These are phyloP conservation scores for Allolobophora icterica DNA, from an alignment of 2,888 invertebrate genomes.

Conservation along the genomic window DNA sequence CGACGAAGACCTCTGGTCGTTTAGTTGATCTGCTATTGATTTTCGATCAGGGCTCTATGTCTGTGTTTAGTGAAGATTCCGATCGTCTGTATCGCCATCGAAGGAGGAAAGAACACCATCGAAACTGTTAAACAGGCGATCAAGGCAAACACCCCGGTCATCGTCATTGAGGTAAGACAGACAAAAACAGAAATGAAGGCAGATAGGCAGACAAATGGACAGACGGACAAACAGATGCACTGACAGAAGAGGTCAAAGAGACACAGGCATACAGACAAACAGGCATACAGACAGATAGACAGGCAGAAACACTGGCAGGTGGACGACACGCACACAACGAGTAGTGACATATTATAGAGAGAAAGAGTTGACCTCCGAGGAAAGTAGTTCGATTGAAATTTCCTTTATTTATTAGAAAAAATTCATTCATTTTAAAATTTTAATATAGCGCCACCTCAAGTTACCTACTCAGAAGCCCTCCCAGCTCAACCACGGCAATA, in stretches of 20 bases:
- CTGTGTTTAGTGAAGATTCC: slow-evolving; percentile 52
- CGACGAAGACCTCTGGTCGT: background rate
- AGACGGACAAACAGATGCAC: background rate
- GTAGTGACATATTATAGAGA: too few species aligned
- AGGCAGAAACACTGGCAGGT: too few species aligned
- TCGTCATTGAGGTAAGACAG: slow-evolving; percentile 58
- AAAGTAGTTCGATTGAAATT: background rate
- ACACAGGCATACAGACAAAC: background rate
- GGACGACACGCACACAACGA: too few species aligned
- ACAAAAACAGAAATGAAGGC: background rate
- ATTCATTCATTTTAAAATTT: too few species aligned
- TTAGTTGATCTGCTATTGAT: background rate
- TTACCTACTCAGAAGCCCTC: too few species aligned
- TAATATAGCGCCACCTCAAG: too few species aligned
- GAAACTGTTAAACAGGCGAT: slow-evolving; percentile 60
- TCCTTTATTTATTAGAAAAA: too few species aligned
- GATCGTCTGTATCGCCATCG: slow-evolving; percentile 60
- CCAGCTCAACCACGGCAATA: too few species aligned
- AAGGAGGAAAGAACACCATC: slow-evolving; percentile 63
- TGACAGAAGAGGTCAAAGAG: background rate
- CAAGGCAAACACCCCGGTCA: slow-evolving; percentile 59
- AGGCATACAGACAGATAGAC: too few species aligned
- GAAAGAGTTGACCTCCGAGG: background rate
- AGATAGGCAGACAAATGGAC: background rate
- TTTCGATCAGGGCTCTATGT: background rate